Conservation (phyloP, 2,888 invertebrate species). For the Drosophila phalerata region DNA sequence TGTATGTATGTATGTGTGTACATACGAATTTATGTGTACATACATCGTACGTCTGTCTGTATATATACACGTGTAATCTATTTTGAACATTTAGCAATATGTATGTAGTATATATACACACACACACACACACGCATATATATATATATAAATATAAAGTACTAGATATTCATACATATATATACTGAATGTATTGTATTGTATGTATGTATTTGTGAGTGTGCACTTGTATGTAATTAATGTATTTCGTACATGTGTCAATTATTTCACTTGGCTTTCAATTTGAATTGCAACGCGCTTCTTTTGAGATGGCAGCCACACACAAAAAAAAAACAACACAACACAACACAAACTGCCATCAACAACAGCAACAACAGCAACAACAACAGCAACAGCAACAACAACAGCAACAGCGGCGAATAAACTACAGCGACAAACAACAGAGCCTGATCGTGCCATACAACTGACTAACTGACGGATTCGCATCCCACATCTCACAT, state of each 20-base stretch:
- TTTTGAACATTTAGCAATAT: conserved; percentile 36
- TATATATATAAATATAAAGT: conserved; percentile 16
- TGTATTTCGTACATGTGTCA: conserved; percentile 40
- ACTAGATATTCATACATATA: conserved; percentile 1
- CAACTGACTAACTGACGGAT: conserved; percentile 46
- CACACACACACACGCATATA: no score
- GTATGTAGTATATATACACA: neutral
- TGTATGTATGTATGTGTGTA: conserved; percentile 8
- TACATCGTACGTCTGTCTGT: conserved; percentile 10
- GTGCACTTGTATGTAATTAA: conserved; percentile 5
- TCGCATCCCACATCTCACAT: conserved; percentile 48
- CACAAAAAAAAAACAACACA: conserved; percentile 16
- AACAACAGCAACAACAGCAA: conserved; percentile 5
- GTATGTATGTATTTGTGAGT: conserved; percentile 3
- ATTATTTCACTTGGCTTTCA: conserved; percentile 45
- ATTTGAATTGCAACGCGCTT: conserved; percentile 35
- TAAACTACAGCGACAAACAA: conserved; percentile 45
- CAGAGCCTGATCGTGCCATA: conserved; percentile 62
- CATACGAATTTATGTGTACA: conserved; percentile 3
- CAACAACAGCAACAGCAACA: conserved; percentile 8
- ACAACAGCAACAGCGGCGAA: conserved; percentile 17
- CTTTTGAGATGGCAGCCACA: conserved; percentile 24
- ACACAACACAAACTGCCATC: neutral
- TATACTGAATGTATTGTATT: neutral
- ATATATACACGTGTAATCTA: conserved; percentile 38